Evolutionary conservation across 1,140 invertebrate species (phyloP), one percentile per base, ranked within the genome.

Genomic region (Cotesia chilonis): DNA sequence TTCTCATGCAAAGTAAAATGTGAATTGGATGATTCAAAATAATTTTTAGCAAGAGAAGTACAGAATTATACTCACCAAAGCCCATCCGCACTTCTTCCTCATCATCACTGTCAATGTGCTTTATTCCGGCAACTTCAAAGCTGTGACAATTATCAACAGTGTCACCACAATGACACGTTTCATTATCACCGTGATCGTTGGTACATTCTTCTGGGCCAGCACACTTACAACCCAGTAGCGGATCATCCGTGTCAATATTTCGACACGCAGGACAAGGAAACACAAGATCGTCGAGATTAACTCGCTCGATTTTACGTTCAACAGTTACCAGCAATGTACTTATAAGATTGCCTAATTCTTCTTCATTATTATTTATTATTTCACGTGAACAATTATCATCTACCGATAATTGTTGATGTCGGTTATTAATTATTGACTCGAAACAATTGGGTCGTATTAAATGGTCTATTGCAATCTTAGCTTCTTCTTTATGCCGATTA

Each of bases 81-180:
- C 83, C 85, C 85, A 87, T 87, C 47, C 85, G 79, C 10, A 86
- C 85, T 75, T 90, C 89, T 66, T 91, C 90, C 78, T 92, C 91
- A 73, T 92, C 91, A 77, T 92, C 91, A 78, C 91, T 92, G 82
- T 92, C 91, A 75, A 92, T 92, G 81, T 92, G 91, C 82, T 92
- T 92, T 71, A 91, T 90, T n/a, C 90, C 89, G 7, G 89, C 90
- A 69, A 92, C 84, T 81, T 92, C 91, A 78, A 91, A 92, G 80
- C 83, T 90, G 81, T 75, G 87, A 74, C 70, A 38, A 38, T 71
- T 71, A 78, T 74, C 69, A 68, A 54, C 3, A 20, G 14, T 38
- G 57, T 14, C 73, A 51, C 72, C 72, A 35, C 75, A 76, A 17
- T 73, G 54, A 52, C 75, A 76, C 1, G 70, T 66, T 12, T 78